Evolutionary conservation across 2,888 invertebrate genomes (phyloP), one percentile per base, ranked within the genome.

Genomic region (Epiblema foenella): DNA sequence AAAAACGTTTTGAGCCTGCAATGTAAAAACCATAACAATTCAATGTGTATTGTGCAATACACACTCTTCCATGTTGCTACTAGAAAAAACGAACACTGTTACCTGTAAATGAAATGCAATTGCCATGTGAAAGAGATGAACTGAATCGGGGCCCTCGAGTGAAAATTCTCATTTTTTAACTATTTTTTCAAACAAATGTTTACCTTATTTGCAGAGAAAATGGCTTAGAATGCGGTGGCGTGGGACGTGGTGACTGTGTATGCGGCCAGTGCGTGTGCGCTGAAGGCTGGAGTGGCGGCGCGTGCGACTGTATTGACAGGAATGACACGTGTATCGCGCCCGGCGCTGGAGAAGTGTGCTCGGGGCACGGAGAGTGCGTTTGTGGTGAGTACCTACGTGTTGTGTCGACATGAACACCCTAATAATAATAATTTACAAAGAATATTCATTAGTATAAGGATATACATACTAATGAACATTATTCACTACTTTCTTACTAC

Each of bases 211-310:
- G 0, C 78, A 91, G 92, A 49, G 84, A 85, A 69, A 91, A 91
- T 72, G 87, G 87, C 12, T 76, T 89, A 64, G 89, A 91, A 67
- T 94, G 95, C 78, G 94, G 95, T 17, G 94, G 96, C 74, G 93
- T 94, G 0, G 95, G 94, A 1, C 95, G 95, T 29, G 97, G 98
- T 2, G 93, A 93, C 49, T 98, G 98, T 86, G 91, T 93, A 10
- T 97, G 98, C 84, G 97, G 97, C 0, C 86, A 89, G 74, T 98
- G 98, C 85, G 90, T 93, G 0, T 98, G 95, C 88, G 90, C 93
- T 1, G 83, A 85, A 0, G 95, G 94, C 15, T 96, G 95, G 94
- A 88, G 89, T 37, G 95, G 95, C 4, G 85, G 86, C 2, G 90
- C 93, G 0, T 96, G 96, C 79, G 94, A 95, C 76, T 96, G 96